Percentiles rank a stretch among this genome's conserved stretches.
Evolutionary conservation across 1,140 invertebrate genomes (phyloP).

Genomic region (Coboldia fuscipes): DNA sequence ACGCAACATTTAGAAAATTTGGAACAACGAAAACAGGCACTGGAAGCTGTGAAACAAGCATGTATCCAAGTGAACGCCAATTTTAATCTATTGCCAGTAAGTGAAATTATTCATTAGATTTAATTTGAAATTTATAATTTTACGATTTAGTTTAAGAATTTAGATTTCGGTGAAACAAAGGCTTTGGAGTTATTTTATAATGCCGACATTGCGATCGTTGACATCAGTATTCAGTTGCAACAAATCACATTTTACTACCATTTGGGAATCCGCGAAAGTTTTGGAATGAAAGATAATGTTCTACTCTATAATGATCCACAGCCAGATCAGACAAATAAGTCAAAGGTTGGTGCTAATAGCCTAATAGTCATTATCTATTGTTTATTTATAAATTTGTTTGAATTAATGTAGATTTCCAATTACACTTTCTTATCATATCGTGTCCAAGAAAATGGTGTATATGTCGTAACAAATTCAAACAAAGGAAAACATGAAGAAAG

Average conservation of each 20-base stretch:
- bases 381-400: constrained; percentile 27
- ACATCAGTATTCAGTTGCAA: constrained; percentile 76
- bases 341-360: constrained; percentile 39
- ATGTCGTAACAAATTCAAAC: constrained; percentile 51
- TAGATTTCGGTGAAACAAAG: constrained; percentile 71
- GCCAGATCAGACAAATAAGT: constrained; percentile 58
- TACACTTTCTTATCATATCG: constrained; percentile 82
- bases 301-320: constrained; percentile 80
- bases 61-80: constrained; percentile 57
- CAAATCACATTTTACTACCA: constrained; percentile 89
- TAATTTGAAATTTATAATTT: constrained; percentile 3
- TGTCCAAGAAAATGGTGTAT: constrained; percentile 42
- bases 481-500: constrained; percentile 34
- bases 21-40: constrained; percentile 48
- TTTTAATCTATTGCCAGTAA: constrained; percentile 28
- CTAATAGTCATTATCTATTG: constrained; percentile 1
- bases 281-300: constrained; percentile 97
- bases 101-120: neutral
- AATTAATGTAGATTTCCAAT: constrained; percentile 64
- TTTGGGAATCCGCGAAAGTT: constrained; percentile 90
- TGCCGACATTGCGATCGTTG: constrained; percentile 93
- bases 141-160: constrained; percentile 51
- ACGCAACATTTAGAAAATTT: constrained; percentile 47
- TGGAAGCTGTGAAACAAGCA: constrained; percentile 66
- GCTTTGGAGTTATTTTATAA: constrained; percentile 80